Evolutionary conservation across 2,113 vertebrate species (phyloP), one percentile per base, ranked within the genome.

Genomic region (Porphyrio hochstetteri): DNA sequence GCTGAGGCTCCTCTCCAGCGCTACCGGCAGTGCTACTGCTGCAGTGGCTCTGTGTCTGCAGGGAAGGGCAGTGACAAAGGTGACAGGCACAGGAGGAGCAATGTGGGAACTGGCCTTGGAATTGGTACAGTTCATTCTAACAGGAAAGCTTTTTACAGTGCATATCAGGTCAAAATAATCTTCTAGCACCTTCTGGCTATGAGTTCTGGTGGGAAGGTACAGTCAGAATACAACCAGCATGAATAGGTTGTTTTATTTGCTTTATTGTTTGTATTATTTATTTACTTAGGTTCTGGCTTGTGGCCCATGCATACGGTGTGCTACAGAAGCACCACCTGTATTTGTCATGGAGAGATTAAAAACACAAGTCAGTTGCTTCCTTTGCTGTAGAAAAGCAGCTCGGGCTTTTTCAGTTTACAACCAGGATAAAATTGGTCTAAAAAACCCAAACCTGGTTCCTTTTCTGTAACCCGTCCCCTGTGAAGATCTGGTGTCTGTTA

Each of bases 321-420:
- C 55, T 75, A 67, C 70, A 60, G 56, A 96, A 91, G 69, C 70
- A 95, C 38, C 46, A 38, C n/a, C 10, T 23, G 13, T 89, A 52
- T 95, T 88, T 79, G 42, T 88, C 71, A 65, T 7, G 56, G 91
- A 91, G 77, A 90, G 71, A 77, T 60, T 35, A 12, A 82, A 95
- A 95, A 40, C 85, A 94, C 5, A 44, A 5, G 16, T 55, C 35
- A 64, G 70, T 44, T 88, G 64, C 50, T 84, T 96, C 85, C 76
- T 85, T 91, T 94, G 67, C 70, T 93, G 67, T 74, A 87, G 80
- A 94, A 91, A 96, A 91, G 63, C 88, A 93, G 79, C 86, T 82
- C 38, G 81, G 67, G 77, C 78, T 87, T 96, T 90, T 90, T 83
- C 27, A 70, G 90, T 94, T 82, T 68, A 48, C 29, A 35, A 52